Percentiles rank a stretch among this genome's conserved stretches.
Conservation (phyloP, 2,888 invertebrate species). For the Geotrupes spiniger region DNA sequence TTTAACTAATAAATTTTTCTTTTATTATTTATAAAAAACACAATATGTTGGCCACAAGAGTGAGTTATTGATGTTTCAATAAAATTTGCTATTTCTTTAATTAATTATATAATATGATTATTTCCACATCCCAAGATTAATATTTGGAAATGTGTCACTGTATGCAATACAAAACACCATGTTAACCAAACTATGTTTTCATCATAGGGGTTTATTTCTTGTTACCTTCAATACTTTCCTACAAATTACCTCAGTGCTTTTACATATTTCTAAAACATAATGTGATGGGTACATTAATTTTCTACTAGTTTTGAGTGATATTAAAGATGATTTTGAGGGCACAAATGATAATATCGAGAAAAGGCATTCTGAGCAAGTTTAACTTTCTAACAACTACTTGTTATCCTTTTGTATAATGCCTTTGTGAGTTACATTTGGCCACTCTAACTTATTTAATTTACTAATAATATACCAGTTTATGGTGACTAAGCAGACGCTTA, state of each 20-base stretch:
- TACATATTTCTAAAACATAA: not conserved
- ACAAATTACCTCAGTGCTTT: not conserved
- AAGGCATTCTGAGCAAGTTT: too few species aligned
- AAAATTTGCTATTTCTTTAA: not conserved
- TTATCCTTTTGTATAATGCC: too few species aligned
- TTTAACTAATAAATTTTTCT: too few species aligned
- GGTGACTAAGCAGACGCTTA: constrained; percentile 27
- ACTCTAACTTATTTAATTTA: too few species aligned
- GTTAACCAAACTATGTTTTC: not conserved
- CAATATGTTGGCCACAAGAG: too few species aligned
- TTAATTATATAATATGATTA: not conserved
- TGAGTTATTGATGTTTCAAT: too few species aligned
- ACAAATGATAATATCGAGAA: too few species aligned
- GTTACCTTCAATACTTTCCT: not conserved
- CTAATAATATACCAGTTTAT: constrained; percentile 18
- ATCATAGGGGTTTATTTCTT: not conserved
- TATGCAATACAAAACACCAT: not conserved
- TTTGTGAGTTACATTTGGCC: too few species aligned
- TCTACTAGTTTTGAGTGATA: not conserved
- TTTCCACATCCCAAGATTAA: not conserved
- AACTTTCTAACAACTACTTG: too few species aligned
- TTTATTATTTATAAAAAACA: too few species aligned
- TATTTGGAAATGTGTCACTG: not conserved
- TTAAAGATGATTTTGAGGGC: not conserved
- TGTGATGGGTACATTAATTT: not conserved